phyloP scores from a whole-genome alignment of 2,797 vertebrate genomes.

The Phataginus tetradactyla region DNA sequence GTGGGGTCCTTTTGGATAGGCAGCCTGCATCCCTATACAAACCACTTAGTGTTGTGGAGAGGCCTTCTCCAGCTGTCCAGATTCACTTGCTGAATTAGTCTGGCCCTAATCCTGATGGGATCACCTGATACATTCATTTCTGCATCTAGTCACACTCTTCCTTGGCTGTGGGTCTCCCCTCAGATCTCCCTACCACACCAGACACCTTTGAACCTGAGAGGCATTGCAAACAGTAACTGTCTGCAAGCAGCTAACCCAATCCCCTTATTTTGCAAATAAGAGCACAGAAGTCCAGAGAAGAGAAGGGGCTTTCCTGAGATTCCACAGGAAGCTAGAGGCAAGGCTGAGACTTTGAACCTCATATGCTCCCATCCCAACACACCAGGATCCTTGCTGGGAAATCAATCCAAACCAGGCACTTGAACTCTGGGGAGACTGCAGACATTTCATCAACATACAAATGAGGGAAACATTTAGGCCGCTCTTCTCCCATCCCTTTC shows the following conservation, averaged over 20 bases:
- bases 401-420: slow-evolving; percentile 59
- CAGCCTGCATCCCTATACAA: background rate
- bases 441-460: slow-evolving; percentile 75
- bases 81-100: background rate
- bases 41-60: background rate
- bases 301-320: slow-evolving; percentile 42
- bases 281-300: background rate
- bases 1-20: background rate
- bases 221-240: background rate
- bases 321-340: slow-evolving; percentile 29
- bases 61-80: background rate
- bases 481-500: slow-evolving; percentile 58
- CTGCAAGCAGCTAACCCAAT: background rate
- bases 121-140: background rate
- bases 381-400: slow-evolving; percentile 65
- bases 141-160: background rate
- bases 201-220: background rate
- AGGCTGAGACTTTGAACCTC: background rate
- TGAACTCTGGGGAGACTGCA: slow-evolving; percentile 42
- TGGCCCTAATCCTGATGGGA: background rate
- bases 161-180: background rate
- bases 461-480: slow-evolving; percentile 64
- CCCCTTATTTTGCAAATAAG: background rate
- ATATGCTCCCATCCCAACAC: background rate
- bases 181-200: background rate